Base-by-base conservation (phyloP, 2,113 vertebrate species). In the Myanophis thanlyinensis region DNA sequence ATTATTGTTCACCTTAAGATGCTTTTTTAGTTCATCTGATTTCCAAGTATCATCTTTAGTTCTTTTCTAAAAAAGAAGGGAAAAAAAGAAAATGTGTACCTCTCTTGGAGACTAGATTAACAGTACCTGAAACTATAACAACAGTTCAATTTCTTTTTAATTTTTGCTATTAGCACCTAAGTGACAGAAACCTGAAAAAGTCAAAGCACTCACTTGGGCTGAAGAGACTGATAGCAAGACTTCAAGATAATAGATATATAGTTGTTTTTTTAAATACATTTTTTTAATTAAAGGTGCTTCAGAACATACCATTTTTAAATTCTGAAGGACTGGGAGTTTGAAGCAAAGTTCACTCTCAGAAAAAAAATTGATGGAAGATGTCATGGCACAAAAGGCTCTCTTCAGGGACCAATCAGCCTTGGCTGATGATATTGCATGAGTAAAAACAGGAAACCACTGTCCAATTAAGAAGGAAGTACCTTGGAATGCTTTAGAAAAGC, bases 1-100 rank as follows among this genome's bases (percentile, higher is more conserved):
- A 48, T n/a, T 30, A 48, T 51, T 54, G 94, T 87, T 95, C 96
- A 99, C 99, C 97, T 94, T 96, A 46, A 99, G 96, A 89, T 99
- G 97, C 96, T 95, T 98, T 91, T 96, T 98, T 92, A 99, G 98
- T 51, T 99, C 99, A 80, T 98, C 98, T 93, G 98, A 91, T 96
- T 97, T 99, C 99, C 99, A 99, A 56, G 99, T 99, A 93, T 99
- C 99, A 95, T 99, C 99, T 97, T 97, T 99, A 73, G 98, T 98
- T 97, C 97, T 96, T 98, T 97, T 98, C 99, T 99, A 93, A 87
- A 96, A n/a, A 93, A 94, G 96, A 93, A 95, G 93, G 96, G 94
- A 23, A 12, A 91, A 27, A 89, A 44, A 93, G 59, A 90, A 8
- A 94, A 91, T 46, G 22, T 90, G 84, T 44, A 89, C 87, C 52